A percentile compares a stretch with the other conserved stretches of the same genome.
These are phyloP conservation scores for Acrossocheilus wenchowensis DNA, from an alignment of 2,797 vertebrate species.

Conservation along the genomic window DNA sequence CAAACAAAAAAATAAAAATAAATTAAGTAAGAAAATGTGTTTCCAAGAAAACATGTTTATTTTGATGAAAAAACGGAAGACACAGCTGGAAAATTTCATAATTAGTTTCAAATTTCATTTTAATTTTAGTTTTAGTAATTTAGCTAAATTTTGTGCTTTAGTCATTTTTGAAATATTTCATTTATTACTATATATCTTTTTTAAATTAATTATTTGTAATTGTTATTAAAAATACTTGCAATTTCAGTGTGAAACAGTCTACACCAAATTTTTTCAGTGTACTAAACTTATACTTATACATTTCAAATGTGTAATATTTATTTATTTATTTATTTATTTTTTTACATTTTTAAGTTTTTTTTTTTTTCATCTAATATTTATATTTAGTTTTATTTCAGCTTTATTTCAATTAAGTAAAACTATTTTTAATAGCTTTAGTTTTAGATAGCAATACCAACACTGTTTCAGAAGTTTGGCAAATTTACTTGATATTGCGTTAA, in stretches of 20 bases:
- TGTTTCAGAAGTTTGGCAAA: background rate
- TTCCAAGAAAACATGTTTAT: no score
- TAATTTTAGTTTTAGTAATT: background rate
- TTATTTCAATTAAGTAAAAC: background rate
- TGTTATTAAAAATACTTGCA: no score
- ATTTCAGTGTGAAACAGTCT: no score
- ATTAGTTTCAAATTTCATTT: no score
- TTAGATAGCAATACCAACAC: background rate
- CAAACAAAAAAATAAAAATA: no score
- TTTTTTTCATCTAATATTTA: background rate
- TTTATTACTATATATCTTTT: no score
- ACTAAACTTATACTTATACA: background rate
- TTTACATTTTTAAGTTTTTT: background rate
- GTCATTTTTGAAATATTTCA: no score
- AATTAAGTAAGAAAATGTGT: no score
- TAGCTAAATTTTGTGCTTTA: no score
- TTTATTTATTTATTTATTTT: no score
- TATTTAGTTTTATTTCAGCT: background rate
- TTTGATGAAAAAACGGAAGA: background rate
- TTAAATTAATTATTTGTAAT: background rate
- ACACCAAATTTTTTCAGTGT: background rate
- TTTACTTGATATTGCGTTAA: no score
- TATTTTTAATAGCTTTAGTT: background rate
- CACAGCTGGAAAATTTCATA: background rate
- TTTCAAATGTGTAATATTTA: no score